A percentile compares a stretch with the other conserved stretches of the same genome.
Conservation (phyloP, 2,888 invertebrate species). For the Psylliodes chrysocephalus region DNA sequence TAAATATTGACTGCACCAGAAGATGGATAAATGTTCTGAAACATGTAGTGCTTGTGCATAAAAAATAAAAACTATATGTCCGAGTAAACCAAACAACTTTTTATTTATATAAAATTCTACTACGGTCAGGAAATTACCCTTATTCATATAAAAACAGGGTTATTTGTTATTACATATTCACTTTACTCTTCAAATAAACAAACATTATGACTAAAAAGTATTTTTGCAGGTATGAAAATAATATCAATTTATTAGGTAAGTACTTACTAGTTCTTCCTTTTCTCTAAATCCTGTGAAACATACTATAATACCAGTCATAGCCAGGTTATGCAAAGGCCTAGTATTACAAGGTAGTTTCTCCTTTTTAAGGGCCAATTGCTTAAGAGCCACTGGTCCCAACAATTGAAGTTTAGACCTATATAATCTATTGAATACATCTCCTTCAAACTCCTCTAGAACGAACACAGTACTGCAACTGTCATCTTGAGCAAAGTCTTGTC, state of each 20-base stretch:
- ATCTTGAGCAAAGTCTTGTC: constrained; percentile 70
- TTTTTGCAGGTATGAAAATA: no score
- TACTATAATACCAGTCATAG: constrained; percentile 88
- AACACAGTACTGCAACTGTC: constrained; percentile 74
- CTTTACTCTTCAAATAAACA: no score
- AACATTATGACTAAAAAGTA: no score
- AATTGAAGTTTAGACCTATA: constrained; percentile 74
- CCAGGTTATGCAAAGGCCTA: constrained; percentile 86
- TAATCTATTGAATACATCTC: constrained; percentile 75
- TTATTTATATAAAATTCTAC: no score
- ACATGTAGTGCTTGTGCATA: no score
- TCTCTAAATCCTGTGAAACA: constrained; percentile 93
- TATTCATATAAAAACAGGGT: no score
- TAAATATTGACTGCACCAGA: no score
- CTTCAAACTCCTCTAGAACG: constrained; percentile 79
- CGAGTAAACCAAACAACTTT: no score
- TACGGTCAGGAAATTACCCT: no score
- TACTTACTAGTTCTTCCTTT: constrained; percentile 88
- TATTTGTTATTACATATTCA: no score
- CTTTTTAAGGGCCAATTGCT: constrained; percentile 77
- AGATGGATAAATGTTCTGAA: no score
- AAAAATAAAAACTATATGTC: no score
- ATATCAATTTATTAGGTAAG: neutral
- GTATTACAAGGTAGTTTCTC: constrained; percentile 79
- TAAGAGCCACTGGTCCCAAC: constrained; percentile 83